Conservation (phyloP, 2,797 vertebrate species). For the Momotus momota region DNA sequence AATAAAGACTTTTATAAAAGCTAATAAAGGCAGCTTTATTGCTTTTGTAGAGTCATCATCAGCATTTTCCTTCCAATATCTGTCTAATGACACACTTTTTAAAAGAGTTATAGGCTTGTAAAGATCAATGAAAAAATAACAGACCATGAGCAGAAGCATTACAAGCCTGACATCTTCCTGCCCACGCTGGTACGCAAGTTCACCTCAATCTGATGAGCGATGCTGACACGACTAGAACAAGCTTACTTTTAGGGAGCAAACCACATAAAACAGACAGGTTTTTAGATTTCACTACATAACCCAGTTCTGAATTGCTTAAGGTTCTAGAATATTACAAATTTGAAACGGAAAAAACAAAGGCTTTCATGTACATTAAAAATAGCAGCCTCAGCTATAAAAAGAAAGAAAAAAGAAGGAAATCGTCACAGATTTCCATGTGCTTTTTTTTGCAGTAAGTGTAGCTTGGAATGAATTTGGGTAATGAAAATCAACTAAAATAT, state of each 20-base stretch:
- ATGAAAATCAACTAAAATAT: background rate
- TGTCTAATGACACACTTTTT: background rate
- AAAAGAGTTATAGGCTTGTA: slow-evolving; percentile 26
- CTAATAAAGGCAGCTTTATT: slow-evolving; percentile 39
- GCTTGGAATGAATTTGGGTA: background rate
- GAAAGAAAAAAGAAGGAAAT: background rate
- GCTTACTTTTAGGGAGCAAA: background rate
- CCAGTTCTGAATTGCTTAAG: background rate
- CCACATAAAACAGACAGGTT: background rate
- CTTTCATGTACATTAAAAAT: background rate
- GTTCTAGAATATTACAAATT: background rate
- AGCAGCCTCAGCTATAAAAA: background rate
- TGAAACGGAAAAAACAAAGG: background rate
- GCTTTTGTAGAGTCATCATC: background rate
- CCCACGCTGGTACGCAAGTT: background rate
- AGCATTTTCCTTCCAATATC: slow-evolving; percentile 45
- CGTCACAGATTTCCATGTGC: background rate
- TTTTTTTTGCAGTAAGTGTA: background rate
- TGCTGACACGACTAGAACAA: background rate
- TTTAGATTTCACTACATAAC: background rate
- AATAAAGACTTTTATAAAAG: slow-evolving; percentile 16
- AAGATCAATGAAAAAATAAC: background rate
- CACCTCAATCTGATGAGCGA: background rate
- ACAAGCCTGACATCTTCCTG: background rate
- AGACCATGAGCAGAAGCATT: background rate